A percentile compares a stretch with the other conserved stretches of the same genome.
phyloP scores from a whole-genome alignment of 92 coral and sea anemone genomes.

The Hydrozoanthus gracilis region DNA sequence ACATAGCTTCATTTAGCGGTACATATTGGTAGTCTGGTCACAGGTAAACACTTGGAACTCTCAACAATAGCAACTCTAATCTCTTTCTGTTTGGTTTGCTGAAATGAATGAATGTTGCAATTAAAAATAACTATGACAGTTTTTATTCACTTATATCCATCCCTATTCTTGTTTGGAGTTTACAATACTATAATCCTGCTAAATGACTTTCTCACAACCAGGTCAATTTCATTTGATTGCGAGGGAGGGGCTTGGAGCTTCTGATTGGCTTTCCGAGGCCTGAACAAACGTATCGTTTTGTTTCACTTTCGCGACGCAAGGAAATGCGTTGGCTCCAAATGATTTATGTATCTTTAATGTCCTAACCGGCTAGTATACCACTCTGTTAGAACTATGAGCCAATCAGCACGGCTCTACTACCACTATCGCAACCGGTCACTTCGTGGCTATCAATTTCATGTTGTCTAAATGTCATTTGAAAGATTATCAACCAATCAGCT shows the following conservation, averaged over 20 bases:
- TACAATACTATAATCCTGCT: slow-evolving; percentile 28
- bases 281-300: slow-evolving; percentile 17
- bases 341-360: slow-evolving; percentile 77
- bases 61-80: slow-evolving; percentile 13
- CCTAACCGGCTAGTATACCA: slow-evolving; percentile 63
- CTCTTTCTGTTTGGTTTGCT: slow-evolving; percentile 16
- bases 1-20: slow-evolving; percentile 35
- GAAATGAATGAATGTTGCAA: slow-evolving; percentile 19
- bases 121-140: neutral
- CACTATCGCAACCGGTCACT: slow-evolving; percentile 58
- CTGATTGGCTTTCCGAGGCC: slow-evolving; percentile 1
- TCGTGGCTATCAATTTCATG: slow-evolving; percentile 80
- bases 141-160: slow-evolving; percentile 20
- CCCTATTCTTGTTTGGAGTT: slow-evolving; percentile 18
- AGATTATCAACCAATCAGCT: slow-evolving; percentile 80
- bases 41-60: neutral
- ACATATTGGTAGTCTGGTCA: neutral
- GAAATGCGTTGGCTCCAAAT: slow-evolving; percentile 59
- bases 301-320: slow-evolving; percentile 43
- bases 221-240: slow-evolving; percentile 37
- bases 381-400: slow-evolving; percentile 57
- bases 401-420: slow-evolving; percentile 50
- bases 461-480: slow-evolving; percentile 74
- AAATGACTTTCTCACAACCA: slow-evolving; percentile 10
- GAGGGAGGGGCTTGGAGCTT: slow-evolving; percentile 15